phyloP scores from a whole-genome alignment of 2,888 invertebrate species.

The Hirtodrosophila alboralis region DNA sequence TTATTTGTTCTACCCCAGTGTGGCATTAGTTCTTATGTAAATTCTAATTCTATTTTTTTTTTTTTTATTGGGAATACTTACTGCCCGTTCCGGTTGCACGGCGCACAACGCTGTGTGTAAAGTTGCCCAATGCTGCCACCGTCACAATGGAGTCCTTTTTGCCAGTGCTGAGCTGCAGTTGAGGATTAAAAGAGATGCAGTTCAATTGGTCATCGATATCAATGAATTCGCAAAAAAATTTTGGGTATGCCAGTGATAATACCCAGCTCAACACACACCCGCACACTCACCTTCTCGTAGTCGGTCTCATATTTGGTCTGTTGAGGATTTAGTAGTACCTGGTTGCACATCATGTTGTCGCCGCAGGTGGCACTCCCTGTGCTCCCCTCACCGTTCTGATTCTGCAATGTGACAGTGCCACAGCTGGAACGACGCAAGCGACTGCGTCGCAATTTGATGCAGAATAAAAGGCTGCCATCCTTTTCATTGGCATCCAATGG shows the following conservation, averaged over 20 bases:
- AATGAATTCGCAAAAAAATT: too few species aligned
- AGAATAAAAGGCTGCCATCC: slow-evolving; percentile 81
- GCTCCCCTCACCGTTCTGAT: slow-evolving; percentile 79
- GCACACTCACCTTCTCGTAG: slow-evolving; percentile 82
- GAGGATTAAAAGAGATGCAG: slow-evolving; percentile 18
- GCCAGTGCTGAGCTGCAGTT: slow-evolving; percentile 80
- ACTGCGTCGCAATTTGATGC: slow-evolving; percentile 81
- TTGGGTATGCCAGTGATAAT: too few species aligned
- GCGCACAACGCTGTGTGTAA: slow-evolving; percentile 83
- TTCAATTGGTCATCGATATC: slow-evolving; percentile 24
- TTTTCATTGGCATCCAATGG: slow-evolving; percentile 74
- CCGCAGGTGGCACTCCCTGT: slow-evolving; percentile 67
- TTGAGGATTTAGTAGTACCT: slow-evolving; percentile 82
- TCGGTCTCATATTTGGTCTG: slow-evolving; percentile 82
- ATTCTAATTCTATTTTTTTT: slow-evolving; percentile 13
- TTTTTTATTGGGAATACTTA: slow-evolving; percentile 70
- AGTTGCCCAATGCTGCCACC: slow-evolving; percentile 82
- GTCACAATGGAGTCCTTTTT: slow-evolving; percentile 84
- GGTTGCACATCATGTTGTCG: slow-evolving; percentile 81
- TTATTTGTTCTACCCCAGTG: not conserved
- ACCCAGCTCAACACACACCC: too few species aligned
- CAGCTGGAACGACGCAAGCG: slow-evolving; percentile 79
- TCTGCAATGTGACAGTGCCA: slow-evolving; percentile 71
- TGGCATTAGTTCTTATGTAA: too few species aligned
- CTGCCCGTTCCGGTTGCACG: slow-evolving; percentile 84